Evolutionary conservation across 2,888 invertebrate species (phyloP), one percentile per base, ranked within the genome.

Genomic region (Rosalia funebris): DNA sequence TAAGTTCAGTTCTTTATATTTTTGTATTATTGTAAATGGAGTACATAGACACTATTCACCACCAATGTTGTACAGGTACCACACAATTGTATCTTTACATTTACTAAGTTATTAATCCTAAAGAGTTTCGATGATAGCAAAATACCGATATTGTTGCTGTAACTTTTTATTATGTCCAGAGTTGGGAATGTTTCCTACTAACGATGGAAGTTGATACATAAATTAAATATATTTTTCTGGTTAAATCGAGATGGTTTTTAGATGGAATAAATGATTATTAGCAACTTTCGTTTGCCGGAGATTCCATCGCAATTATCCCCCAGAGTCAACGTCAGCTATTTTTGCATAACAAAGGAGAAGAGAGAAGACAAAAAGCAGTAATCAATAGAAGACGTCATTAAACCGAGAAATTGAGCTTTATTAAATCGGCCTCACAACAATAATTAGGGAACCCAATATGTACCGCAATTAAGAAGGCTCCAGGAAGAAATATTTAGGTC

Each of bases 361-460:
- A 55, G 65, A 55, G 52, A 60, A 57, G 68, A 65, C 70, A 67
- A 65, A 69, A 64, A 62, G 62, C 58, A 62, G 63, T 53, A 69
- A 69, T 71, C 70, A 65, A 71, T 66, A 64, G 62, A 68, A 71
- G 69, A 66, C 64, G 68, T 65, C 68, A 65, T 68, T 66, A 69
- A 54, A 65, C 52, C 65, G 55, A 61, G 65, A 61, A 65, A 69
- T 70, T 63, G 65, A 69, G 65, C 69, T 71, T 65, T 65, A 69
- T 65, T 65, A 65, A 62, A 67, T 64, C 62, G 63, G 58, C 61
- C 65, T 56, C 64, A 66, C 67, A 63, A 70, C 64, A 68, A 67
- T 68, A 68, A 69, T 69, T 69, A 69, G 68, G 69, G 68, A 70
- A 71, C 68, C 65, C 67, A 70, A 71, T 71, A 71, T 70, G 66